phyloP scores from a whole-genome alignment of 2,888 invertebrate genomes.

The Stegana nigrithorax region DNA sequence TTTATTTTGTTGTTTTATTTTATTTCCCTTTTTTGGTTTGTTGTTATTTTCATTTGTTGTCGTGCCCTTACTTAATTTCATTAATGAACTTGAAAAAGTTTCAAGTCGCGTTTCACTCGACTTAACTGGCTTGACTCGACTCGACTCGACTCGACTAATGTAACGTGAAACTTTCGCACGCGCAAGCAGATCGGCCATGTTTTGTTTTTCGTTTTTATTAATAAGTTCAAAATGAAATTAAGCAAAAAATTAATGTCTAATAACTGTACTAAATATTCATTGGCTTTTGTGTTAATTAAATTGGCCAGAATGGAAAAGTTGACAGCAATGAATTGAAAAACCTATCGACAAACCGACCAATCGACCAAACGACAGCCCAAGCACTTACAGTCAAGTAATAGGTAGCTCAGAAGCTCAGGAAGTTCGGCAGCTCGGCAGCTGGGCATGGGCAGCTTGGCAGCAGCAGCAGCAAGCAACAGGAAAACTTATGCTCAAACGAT shows the following conservation, averaged over 20 bases:
- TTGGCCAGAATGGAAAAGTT: neutral
- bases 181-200: neutral
- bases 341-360: no score
- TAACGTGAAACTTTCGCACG: neutral
- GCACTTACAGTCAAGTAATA: no score
- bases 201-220: neutral
- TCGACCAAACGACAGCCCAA: no score
- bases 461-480: no score
- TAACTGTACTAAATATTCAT: slow-evolving; percentile 4
- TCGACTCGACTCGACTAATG: neutral
- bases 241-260: neutral
- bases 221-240: slow-evolving; percentile 2
- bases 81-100: slow-evolving; percentile 47
- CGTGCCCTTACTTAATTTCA: slow-evolving; percentile 48
- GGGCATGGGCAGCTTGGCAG: no score
- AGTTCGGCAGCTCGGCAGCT: no score
- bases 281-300: neutral
- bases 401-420: no score
- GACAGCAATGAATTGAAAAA: neutral
- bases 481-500: no score
- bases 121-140: neutral
- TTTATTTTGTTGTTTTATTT: no score
- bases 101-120: slow-evolving; percentile 1
- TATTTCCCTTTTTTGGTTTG: no score
- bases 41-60: no score